A percentile compares a stretch with the other conserved stretches of the same genome.
These are phyloP conservation scores for Oncorhynchus kisutch DNA, from an alignment of 2,113 vertebrate species.

Conservation along the genomic window DNA sequence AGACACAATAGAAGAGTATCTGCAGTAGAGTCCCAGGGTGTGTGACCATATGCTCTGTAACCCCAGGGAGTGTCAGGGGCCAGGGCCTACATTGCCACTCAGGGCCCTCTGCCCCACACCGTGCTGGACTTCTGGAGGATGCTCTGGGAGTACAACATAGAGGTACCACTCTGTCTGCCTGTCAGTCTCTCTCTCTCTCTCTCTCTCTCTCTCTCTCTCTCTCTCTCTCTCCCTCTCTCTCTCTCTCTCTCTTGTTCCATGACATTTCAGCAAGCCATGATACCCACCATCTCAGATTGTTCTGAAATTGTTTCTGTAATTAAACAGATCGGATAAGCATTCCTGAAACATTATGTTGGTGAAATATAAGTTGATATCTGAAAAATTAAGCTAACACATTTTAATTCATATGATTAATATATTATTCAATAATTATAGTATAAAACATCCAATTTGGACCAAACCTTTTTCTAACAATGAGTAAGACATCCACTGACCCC, in stretches of 20 bases:
- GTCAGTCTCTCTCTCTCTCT: background rate
- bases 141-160: conserved; percentile 90
- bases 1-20: background rate
- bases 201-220: background rate
- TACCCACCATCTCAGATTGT: too few species aligned
- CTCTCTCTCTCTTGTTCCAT: background rate
- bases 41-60: background rate
- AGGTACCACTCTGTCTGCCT: conserved; percentile 68
- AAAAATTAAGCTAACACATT: too few species aligned
- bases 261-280: too few species aligned
- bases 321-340: too few species aligned
- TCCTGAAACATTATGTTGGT: too few species aligned
- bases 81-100: conserved; percentile 90
- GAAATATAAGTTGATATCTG: too few species aligned
- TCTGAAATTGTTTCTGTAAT: too few species aligned
- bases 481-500: too few species aligned
- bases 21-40: background rate
- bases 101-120: conserved; percentile 88
- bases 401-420: too few species aligned
- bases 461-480: too few species aligned
- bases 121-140: conserved; percentile 92
- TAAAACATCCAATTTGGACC: too few species aligned
- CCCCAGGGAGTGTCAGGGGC: conserved; percentile 84
- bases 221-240: background rate
- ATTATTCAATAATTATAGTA: too few species aligned